These are phyloP conservation scores for Drosophila melanosoma DNA, from an alignment of 2,888 invertebrate species.

Conservation along the genomic window DNA sequence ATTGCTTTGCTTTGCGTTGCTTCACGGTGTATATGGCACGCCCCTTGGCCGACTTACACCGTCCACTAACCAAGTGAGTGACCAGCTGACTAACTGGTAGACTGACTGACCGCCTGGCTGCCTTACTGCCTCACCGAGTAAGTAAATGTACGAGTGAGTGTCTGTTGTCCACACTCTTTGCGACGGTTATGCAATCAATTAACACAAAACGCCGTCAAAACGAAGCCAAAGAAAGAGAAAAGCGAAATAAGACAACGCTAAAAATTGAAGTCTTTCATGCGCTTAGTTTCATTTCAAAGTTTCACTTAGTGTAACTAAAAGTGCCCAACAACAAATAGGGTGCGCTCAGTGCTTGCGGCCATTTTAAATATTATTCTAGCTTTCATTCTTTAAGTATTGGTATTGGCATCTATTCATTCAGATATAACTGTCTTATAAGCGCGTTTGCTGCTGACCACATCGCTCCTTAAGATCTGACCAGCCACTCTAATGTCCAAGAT, in stretches of 20 bases:
- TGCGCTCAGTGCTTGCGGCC: neutral
- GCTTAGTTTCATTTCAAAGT: conserved; percentile 45
- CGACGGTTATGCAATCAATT: conserved; percentile 75
- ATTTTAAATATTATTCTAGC: conserved; percentile 6
- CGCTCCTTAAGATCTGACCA: neutral
- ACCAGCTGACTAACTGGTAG: conserved; percentile 5
- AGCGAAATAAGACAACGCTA: conserved; percentile 29
- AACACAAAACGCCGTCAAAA: conserved; percentile 66
- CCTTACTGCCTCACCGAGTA: conserved; percentile 5
- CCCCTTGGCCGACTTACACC: conserved; percentile 30
- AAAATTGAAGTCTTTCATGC: conserved; percentile 11
- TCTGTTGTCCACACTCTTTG: conserved; percentile 49
- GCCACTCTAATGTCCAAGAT: conserved; percentile 66
- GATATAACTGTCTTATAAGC: conserved; percentile 30
- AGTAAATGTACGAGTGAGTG: conserved; percentile 34
- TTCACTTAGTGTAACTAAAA: conserved; percentile 46
- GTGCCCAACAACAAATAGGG: neutral
- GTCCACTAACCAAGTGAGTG: conserved; percentile 15
- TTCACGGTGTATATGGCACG: conserved; percentile 33
- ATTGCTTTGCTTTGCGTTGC: conserved; percentile 34
- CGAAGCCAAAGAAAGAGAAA: conserved; percentile 28
- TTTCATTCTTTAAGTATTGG: conserved; percentile 4
- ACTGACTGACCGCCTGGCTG: conserved; percentile 1
- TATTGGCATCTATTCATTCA: conserved; percentile 11
- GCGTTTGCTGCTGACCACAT: conserved; percentile 7